These are phyloP conservation scores for Eutrigla gurnardus DNA, from an alignment of 2,797 vertebrate species.

Conservation along the genomic window DNA sequence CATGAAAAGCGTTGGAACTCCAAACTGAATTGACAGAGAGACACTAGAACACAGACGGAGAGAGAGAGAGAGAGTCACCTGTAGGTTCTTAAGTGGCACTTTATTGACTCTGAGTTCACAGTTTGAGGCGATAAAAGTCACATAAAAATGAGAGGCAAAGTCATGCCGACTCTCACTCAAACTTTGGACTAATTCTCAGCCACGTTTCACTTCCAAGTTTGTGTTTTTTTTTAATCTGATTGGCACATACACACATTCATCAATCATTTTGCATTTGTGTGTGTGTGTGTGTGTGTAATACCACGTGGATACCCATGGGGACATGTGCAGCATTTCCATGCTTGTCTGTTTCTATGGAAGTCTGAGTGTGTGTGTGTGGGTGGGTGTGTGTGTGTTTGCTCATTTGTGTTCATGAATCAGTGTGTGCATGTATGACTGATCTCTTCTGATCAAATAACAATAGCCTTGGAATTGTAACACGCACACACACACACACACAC, in stretches of 20 bases:
- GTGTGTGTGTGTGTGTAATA: not conserved
- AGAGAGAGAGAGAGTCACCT: not conserved
- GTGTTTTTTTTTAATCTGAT: constrained; percentile 33
- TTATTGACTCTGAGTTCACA: constrained; percentile 57
- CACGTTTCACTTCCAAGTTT: constrained; percentile 35
- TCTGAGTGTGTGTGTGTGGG: not conserved
- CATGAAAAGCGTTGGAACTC: not conserved
- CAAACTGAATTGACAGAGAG: not conserved
- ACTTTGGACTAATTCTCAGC: constrained; percentile 70
- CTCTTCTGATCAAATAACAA: constrained; percentile 56
- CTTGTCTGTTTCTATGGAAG: constrained; percentile 16
- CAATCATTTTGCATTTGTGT: not conserved
- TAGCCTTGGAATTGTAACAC: constrained; percentile 36
- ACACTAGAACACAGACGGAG: not conserved
- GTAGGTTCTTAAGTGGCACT: not conserved
- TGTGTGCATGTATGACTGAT: constrained; percentile 29
- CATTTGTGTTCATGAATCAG: constrained; percentile 29
- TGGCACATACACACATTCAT: not conserved
- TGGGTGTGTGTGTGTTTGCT: not conserved
- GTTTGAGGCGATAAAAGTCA: constrained; percentile 79
- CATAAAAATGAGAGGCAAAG: constrained; percentile 82
- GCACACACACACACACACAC: constrained; percentile 27
- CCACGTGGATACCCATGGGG: not conserved
- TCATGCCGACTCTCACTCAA: constrained; percentile 76
- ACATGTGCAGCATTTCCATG: constrained; percentile 15